Base-by-base conservation (phyloP, 2,797 vertebrate species). In the Myotis planiceps region DNA sequence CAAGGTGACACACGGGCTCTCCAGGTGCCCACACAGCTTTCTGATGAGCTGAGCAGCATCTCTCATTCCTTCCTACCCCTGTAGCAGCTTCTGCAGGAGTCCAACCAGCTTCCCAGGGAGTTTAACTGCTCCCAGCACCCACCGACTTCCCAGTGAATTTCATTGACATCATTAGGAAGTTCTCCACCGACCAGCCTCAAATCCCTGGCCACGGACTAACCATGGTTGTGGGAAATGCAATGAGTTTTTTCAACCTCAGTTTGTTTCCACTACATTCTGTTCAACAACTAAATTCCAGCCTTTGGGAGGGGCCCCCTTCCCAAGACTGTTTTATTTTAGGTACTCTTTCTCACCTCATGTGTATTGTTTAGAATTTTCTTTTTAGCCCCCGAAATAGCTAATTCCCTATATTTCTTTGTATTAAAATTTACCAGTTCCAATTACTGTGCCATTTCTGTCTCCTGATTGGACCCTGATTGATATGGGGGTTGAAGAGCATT, bases 331-430 rank as follows among this genome's bases (percentile, higher is more conserved):
- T 75, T 2, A 58, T 9, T 34, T 45, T 25, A 45, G 23, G 9
- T 45, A 29, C 6, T 88, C 8, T 84, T 51, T 32, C 9, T 85
- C 18, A 78, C 9, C 2, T 84, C 12, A 29, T 74, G 27, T 32
- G 13, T 45, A 47, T 66, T 76, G 27, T 68, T 86, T 34, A 58
- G 16, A 92, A 47, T 92, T 75, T 27, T 42, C 4, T 65, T 95
- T 79, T 69, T 39, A 74, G 55, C 1, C 6, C 3, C 65, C 12
- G 15, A 29, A 42, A 10, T 42, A 74, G 60, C 15, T 55, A 81
- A 87, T 63, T 69, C 9, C 18, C 19, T 87, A 29, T 29, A 76
- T 78, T 51, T 84, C 53, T 94, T 88, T 42, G 45, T 84, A 63
- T 84, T 39, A 68, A 37, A 21, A 7, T 9, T 68, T 71, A 6